Evolutionary conservation across 2,888 invertebrate species (phyloP).

Genomic region (Dicycla oo): DNA sequence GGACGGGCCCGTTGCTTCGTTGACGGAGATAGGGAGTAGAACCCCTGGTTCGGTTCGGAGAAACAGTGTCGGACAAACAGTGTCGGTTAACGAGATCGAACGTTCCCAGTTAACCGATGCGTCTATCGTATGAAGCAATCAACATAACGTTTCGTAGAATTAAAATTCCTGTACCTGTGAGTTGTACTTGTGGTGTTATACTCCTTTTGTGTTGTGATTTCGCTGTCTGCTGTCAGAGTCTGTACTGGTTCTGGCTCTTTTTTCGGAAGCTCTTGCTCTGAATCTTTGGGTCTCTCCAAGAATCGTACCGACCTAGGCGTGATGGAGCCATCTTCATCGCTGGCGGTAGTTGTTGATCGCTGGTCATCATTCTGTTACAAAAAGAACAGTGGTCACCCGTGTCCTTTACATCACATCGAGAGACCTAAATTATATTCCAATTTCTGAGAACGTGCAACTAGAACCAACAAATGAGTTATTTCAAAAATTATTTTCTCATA

Average conservation of each 20-base stretch:
- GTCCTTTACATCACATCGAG: neutral
- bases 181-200: conserved; percentile 67
- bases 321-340: conserved; percentile 90
- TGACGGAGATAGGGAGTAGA: too few species aligned
- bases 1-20: too few species aligned
- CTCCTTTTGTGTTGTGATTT: conserved; percentile 74
- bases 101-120: neutral
- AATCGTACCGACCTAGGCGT: conserved; percentile 92
- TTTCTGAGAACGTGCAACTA: neutral
- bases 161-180: conserved; percentile 73
- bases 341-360: conserved; percentile 83
- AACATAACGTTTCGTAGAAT: neutral
- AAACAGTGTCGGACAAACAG: too few species aligned
- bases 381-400: conserved; percentile 5
- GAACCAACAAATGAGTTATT: neutral
- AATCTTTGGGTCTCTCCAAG: conserved; percentile 87
- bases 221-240: conserved; percentile 58
- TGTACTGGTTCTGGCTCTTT: conserved; percentile 66
- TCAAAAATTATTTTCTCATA: neutral
- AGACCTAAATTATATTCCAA: neutral
- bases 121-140: conserved; percentile 1
- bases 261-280: conserved; percentile 80
- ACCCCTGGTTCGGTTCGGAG: too few species aligned
- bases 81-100: neutral
- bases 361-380: conserved; percentile 82